Conservation (phyloP, 2,113 vertebrate genomes). For the Eudyptes chrysolophus region DNA sequence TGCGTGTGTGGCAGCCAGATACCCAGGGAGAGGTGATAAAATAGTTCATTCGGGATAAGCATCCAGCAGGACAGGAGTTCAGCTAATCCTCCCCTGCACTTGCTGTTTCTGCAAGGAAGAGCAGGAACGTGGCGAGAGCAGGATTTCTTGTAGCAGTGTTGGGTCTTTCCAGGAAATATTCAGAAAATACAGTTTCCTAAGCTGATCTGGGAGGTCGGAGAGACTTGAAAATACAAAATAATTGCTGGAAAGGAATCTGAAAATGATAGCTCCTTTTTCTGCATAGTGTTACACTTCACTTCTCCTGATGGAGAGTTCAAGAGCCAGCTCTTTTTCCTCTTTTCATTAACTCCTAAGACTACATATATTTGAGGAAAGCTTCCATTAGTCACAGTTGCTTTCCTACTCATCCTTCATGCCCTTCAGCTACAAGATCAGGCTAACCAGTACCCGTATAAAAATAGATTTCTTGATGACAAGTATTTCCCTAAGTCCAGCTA, state of each 20-base stretch:
- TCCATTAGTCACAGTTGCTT: slow-evolving; percentile 65
- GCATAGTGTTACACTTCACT: not conserved
- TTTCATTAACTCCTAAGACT: slow-evolving; percentile 51
- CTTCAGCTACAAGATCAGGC: not conserved
- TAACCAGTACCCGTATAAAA: not conserved
- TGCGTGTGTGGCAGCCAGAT: not conserved
- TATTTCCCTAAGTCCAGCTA: not conserved
- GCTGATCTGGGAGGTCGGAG: not conserved
- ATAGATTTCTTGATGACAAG: not conserved
- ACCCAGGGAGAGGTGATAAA: not conserved
- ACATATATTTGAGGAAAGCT: slow-evolving; percentile 25
- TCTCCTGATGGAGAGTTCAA: slow-evolving; percentile 8
- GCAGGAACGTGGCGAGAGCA: rapidly evolving
- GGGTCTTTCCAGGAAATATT: not conserved
- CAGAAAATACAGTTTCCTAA: not conserved
- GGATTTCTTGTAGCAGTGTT: not conserved
- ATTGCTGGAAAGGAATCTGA: slow-evolving; percentile 10
- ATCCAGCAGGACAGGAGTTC: not conserved
- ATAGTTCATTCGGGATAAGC: not conserved
- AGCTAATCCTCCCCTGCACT: not conserved
- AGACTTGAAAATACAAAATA: slow-evolving; percentile 8
- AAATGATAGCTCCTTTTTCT: slow-evolving; percentile 9
- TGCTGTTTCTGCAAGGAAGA: not conserved
- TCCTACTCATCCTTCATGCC: slow-evolving; percentile 47
- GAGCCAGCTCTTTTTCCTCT: slow-evolving; percentile 1